Percentiles rank a stretch among this genome's conserved stretches.
Evolutionary conservation across 2,113 vertebrate genomes (phyloP).

Genomic region (Scolopax mira): DNA sequence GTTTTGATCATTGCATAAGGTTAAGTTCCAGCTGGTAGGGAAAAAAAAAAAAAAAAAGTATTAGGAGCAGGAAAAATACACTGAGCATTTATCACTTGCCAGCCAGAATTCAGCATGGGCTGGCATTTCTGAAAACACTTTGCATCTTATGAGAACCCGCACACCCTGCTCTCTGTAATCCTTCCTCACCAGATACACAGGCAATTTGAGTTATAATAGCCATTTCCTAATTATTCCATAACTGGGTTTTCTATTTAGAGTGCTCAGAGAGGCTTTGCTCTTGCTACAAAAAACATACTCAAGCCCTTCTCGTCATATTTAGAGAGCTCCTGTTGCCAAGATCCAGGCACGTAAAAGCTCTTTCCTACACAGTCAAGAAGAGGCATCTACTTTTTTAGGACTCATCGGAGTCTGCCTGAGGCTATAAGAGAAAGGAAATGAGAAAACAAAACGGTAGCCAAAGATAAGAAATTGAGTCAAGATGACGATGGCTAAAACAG

Average conservation of each 20-base stretch:
- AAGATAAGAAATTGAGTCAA: not conserved
- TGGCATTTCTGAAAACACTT: not conserved
- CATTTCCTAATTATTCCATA: constrained; percentile 4
- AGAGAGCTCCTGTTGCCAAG: not conserved
- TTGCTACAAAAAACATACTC: not conserved
- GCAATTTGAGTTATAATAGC: not conserved
- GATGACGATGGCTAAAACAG: not conserved
- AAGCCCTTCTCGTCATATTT: not conserved
- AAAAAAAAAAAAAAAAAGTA: not conserved
- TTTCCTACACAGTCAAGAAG: not conserved
- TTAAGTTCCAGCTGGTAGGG: not conserved
- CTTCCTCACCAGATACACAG: not conserved
- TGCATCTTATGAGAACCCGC: not conserved
- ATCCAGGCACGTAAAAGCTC: not conserved
- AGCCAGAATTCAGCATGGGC: not conserved
- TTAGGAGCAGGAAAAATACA: not conserved
- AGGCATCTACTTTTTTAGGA: not conserved
- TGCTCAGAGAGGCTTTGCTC: not conserved
- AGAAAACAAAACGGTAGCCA: not conserved
- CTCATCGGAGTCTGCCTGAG: not conserved
- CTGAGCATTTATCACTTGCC: not conserved
- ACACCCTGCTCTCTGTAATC: not conserved
- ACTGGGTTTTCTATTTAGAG: constrained; percentile 14
- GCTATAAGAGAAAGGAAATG: not conserved
- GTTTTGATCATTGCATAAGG: not conserved